Base-by-base conservation (phyloP, 2,888 invertebrate species). In the Watsonalla binaria region DNA sequence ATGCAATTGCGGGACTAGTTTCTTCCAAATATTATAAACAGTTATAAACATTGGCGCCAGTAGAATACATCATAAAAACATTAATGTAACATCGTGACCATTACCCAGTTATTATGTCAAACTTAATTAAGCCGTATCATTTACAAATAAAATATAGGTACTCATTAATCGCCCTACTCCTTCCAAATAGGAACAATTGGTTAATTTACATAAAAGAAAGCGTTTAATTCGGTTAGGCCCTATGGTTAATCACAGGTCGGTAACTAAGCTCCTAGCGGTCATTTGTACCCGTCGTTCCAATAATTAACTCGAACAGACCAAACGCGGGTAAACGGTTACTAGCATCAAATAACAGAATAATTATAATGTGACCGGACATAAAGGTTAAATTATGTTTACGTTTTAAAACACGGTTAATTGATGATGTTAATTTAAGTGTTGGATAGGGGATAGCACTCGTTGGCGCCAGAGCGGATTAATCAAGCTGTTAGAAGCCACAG, bases 191-290 rank as follows among this genome's bases (percentile, higher is more conserved):
- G 81, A 86, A 87, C 84, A 83, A 84, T 84, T 74, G 70, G 79
- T 77, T 78, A 76, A 86, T 87, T 86, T 75, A 83, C 82, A 86
- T 86, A 83, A 84, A 86, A 85, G 83, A 85, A 86, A 89, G 83
- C 86, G 76, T 80, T 83, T 83, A 80, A 86, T 84, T 84, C 76
- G 76, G 79, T 84, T 82, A 84, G 84, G 83, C 78, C 75, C 68
- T 69, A 75, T 68, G 80, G 82, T 84, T 86, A 84, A 84, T 86
- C 84, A 80, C 76, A 69, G 78, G 76, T 82, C 78, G 78, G 73
- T 72, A 74, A 78, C 78, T 78, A 72, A 80, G 80, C 78, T 74
- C 70, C 74, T 71, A 74, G 70, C 71, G 82, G 83, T 82, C 82
- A 88, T 89, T 88, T 86, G 84, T 89, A 83, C 72, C 78, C 81